A percentile compares a stretch with the other conserved stretches of the same genome.
Conservation (phyloP, 2,113 vertebrate species). For the Pangasianodon gigas region DNA sequence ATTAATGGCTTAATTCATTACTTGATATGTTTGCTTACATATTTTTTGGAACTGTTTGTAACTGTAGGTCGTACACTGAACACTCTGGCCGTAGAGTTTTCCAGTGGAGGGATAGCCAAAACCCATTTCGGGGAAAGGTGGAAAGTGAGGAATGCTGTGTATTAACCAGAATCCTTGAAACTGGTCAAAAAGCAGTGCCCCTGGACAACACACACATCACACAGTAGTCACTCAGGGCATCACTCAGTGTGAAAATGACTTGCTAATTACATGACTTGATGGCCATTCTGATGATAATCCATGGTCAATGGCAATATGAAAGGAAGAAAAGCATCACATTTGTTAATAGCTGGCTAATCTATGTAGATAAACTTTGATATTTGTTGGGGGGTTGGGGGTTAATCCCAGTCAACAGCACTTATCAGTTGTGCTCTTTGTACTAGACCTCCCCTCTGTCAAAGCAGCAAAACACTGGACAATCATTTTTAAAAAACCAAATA, state of each 20-base stretch:
- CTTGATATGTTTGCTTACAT: slow-evolving; percentile 69
- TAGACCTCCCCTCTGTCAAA: slow-evolving; percentile 39
- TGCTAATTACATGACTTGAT: not conserved
- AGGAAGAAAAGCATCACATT: not conserved
- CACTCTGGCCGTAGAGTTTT: slow-evolving; percentile 78
- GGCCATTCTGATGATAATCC: not conserved
- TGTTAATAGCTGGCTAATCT: not conserved
- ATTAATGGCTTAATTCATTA: not conserved
- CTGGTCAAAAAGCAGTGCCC: slow-evolving; percentile 81
- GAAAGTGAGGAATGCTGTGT: slow-evolving; percentile 88
- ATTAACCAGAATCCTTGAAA: slow-evolving; percentile 89
- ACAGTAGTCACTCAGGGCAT: not conserved
- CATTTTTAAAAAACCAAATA: not conserved
- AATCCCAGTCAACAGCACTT: slow-evolving; percentile 57
- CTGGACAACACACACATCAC: slow-evolving; percentile 67
- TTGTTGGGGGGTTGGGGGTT: not conserved
- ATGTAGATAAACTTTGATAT: not conserved
- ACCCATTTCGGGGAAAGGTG: slow-evolving; percentile 79
- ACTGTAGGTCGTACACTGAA: slow-evolving; percentile 82
- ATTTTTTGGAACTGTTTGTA: slow-evolving; percentile 80
- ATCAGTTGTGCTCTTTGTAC: slow-evolving; percentile 65
- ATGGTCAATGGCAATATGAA: not conserved
- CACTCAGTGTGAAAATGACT: not conserved
- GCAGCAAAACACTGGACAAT: slow-evolving; percentile 24
- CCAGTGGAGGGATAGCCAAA: slow-evolving; percentile 83